Base-by-base conservation (phyloP, 1,140 invertebrate species). In the Lordiphosa collinella region DNA sequence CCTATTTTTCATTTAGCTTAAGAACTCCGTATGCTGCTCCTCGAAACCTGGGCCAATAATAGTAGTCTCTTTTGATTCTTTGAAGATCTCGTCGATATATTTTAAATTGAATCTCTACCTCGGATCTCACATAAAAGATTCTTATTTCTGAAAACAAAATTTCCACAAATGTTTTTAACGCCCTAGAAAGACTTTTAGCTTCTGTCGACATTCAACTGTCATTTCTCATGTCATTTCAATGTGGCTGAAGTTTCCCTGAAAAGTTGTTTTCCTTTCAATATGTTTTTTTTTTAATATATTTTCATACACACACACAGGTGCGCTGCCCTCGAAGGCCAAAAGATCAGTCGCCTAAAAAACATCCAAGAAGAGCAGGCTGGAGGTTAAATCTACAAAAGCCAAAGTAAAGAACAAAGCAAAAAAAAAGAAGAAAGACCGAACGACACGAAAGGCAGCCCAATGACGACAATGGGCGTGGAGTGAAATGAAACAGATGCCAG, bases 401-500 rank as follows among this genome's bases (percentile, higher is more conserved):
- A 36, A 22, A 16, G 13, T 50, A 35, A 67, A 67, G 58, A 55
- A 61, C 48, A 67, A 67, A 67, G 52, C 53, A 34, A 40, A 40
- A 56, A 64, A 43, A 64, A 66, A 52, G 56, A 34, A 13, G 34
- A 48, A 36, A 41, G 59, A 68, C 46, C 47, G 38, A 75, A 50
- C 53, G 70, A 74, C 70, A 73, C 43, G 52, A 43, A 32, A 25
- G 40, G 36, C 38, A 53, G 36, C 29, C 50, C 63, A 64, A 69
- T 71, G 75, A 82, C 68, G 82, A 86, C 82, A 86, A 86, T 63
- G 64, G 53, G 68, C 68, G 82, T 55, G 60, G 57, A 74, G 41
- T 67, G 82, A 86, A 16, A 74, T n/a, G 61, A 86, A 86, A 70
- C 82, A 86, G 82, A 86, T 85, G 80, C 72, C 63, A 48, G 31